Conservation (phyloP, 2,888 invertebrate species). For the Drosophila peninsularis region DNA sequence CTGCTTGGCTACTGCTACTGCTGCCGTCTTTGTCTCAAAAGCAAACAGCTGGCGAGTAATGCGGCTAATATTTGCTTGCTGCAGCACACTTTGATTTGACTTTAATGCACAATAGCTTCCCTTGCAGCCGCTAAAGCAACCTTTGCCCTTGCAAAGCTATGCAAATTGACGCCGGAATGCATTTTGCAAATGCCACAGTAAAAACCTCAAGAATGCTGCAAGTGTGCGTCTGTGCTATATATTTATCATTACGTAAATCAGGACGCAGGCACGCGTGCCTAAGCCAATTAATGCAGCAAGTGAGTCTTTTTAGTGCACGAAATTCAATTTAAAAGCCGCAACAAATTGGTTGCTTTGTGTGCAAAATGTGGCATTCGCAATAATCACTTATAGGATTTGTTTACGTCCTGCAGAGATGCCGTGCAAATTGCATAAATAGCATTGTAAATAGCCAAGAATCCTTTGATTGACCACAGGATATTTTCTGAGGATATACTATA, state of each 20-base stretch:
- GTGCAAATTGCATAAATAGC: background rate
- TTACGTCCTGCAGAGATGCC: background rate
- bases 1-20: constrained; percentile 44
- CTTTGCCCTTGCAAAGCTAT: constrained; percentile 47
- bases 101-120: constrained; percentile 76
- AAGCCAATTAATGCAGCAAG: constrained; percentile 55
- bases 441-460: background rate
- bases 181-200: constrained; percentile 41
- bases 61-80: constrained; percentile 40
- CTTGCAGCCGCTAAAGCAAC: constrained; percentile 41
- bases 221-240: constrained; percentile 5
- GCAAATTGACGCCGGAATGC: constrained; percentile 65
- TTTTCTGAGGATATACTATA: background rate
- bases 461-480: background rate
- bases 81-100: constrained; percentile 75
- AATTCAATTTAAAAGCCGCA: constrained; percentile 49
- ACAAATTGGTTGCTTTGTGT: constrained; percentile 33
- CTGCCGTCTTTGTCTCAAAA: constrained; percentile 41
- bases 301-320: constrained; percentile 43
- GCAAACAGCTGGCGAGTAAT: constrained; percentile 34
- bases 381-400: constrained; percentile 4
- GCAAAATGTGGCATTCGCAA: constrained; percentile 26
- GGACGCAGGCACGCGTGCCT: constrained; percentile 35
- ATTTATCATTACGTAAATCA: constrained; percentile 58
- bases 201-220: constrained; percentile 40